Base-by-base conservation (phyloP, 2,113 vertebrate species). In the Cinclus mexicanus region DNA sequence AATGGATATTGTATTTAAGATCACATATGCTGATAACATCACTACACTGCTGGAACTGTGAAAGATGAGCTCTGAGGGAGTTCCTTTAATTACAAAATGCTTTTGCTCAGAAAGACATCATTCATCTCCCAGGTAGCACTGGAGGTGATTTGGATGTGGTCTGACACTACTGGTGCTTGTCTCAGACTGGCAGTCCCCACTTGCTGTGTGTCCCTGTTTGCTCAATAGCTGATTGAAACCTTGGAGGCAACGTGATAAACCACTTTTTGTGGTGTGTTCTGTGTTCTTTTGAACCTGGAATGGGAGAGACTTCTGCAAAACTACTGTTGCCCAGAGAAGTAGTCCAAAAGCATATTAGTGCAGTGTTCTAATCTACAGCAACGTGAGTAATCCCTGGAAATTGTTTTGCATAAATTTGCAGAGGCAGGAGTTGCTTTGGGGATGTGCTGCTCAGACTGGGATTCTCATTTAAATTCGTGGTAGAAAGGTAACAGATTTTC, bases 61-160 rank as follows among this genome's bases (percentile, higher is more conserved):
- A 44, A 46, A 64, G 75, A 49, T 60, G 53, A 68, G 35, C 60
- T 87, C 24, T 29, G 42, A 47, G 41, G 79, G 68, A 77, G 23
- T n/a, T 28, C 15, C 12, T 63, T 70, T 42, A 61, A 10, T 41
- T 78, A 26, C 28, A 28, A 55, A 74, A 61, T 76, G 17, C 41
- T 31, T 53, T 71, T 86, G 31, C 49, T 56, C 39, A 56, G 53
- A 44, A 67, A n/a, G 22, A 20, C 3, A 19, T 78, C 4, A 7
- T 70, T 81, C 14, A 24, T 63, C 10, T 33, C 7, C 12, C 20
- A 4, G 0, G 0, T 57, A 50, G 24, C 20, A 19, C 10, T n/a
- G 72, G 35, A 78, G 74, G 21, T 71, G 84, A 26, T 3, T 20
- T 47, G 14, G 47, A 6, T 61, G 31, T 65, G 50, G 35, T 70